phyloP scores from a whole-genome alignment of 1,140 invertebrate species.

The Phymastichus coffea region DNA sequence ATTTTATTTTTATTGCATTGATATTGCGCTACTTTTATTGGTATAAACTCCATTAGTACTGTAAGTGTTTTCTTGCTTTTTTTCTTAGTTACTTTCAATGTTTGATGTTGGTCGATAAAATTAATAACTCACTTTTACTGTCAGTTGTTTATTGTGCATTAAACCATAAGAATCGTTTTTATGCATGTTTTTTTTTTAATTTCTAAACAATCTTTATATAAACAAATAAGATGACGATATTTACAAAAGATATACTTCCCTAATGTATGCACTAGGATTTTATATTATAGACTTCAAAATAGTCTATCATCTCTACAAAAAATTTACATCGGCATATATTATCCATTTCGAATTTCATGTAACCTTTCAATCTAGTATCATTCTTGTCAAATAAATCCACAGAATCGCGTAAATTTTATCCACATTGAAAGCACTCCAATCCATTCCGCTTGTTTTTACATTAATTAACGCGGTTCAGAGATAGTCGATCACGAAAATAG shows the following conservation, averaged over 20 bases:
- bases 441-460: too few species aligned
- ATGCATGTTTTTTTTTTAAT: constrained; percentile 33
- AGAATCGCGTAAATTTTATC: too few species aligned
- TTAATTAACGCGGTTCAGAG: not conserved
- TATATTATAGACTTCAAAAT: constrained; percentile 22
- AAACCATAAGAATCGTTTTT: constrained; percentile 22
- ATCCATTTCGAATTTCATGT: not conserved
- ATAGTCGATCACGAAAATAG: not conserved
- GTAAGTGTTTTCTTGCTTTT: too few species aligned
- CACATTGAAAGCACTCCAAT: too few species aligned
- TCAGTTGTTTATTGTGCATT: constrained; percentile 23
- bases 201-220: constrained; percentile 33
- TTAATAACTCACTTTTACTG: constrained; percentile 11
- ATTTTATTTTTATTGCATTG: too few species aligned
- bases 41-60: not conserved
- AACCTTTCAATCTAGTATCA: constrained; percentile 36
- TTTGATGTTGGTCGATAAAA: constrained; percentile 8
- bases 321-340: constrained; percentile 4
- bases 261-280: constrained; percentile 33
- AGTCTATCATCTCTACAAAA: constrained; percentile 8
- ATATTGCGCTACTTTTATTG: not conserved
- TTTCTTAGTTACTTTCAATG: not conserved
- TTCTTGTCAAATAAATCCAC: not conserved
- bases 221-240: constrained; percentile 32
- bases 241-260: constrained; percentile 26